These are phyloP conservation scores for Otocyon megalotis DNA, from an alignment of 2,113 vertebrate genomes.

Conservation along the genomic window DNA sequence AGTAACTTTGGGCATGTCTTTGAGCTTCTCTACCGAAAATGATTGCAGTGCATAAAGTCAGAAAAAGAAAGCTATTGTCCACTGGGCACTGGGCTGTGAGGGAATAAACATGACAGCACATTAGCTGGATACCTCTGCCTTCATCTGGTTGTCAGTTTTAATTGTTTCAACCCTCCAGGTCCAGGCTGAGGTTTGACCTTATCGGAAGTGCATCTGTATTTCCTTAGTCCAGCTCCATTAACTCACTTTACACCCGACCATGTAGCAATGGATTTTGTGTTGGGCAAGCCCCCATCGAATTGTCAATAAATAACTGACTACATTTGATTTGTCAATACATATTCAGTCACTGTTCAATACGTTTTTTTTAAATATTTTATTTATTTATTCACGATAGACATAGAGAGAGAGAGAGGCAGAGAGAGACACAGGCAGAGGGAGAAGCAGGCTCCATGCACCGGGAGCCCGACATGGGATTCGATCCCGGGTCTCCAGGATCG, in stretches of 20 bases:
- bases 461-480: no score
- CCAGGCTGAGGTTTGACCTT: not conserved
- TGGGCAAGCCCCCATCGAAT: rapidly evolving
- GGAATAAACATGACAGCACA: not conserved
- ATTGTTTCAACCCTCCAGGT: not conserved
- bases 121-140: not conserved
- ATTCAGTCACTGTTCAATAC: not conserved
- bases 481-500: no score
- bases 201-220: not conserved
- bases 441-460: no score
- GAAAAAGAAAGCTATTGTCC: not conserved
- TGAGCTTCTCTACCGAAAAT: not conserved
- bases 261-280: not conserved
- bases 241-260: not conserved
- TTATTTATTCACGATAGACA: no score
- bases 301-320: not conserved
- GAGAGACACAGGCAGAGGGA: no score
- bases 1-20: not conserved
- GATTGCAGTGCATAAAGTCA: not conserved
- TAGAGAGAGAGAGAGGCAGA: no score
- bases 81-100: rapidly evolving
- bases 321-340: not conserved
- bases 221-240: not conserved
- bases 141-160: not conserved
- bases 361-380: no score